phyloP scores from a whole-genome alignment of 2,113 vertebrate species.

The Dolichotis patagonum region DNA sequence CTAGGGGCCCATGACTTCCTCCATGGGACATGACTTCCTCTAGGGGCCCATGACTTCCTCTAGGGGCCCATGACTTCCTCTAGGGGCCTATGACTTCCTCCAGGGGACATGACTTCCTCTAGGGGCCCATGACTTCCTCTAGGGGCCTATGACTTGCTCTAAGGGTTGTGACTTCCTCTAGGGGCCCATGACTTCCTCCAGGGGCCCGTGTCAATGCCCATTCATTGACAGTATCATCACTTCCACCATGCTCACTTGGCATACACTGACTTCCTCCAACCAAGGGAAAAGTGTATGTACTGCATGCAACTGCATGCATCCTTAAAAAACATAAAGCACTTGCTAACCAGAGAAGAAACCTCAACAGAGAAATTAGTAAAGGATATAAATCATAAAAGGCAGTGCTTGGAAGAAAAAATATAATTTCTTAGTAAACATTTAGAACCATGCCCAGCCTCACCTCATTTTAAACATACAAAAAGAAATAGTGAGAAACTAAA shows the following conservation, averaged over 20 bases:
- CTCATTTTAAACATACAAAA: conserved; percentile 39
- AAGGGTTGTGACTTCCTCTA: background rate
- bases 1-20: background rate
- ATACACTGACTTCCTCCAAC: background rate
- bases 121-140: too few species aligned
- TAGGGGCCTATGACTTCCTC: background rate
- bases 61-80: background rate
- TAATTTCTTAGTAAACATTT: background rate
- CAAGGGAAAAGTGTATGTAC: background rate
- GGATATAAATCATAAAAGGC: background rate
- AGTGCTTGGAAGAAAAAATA: conserved; percentile 32
- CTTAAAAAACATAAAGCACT: conserved; percentile 18
- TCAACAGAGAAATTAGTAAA: background rate
- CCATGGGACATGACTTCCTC: background rate
- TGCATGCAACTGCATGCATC: too few species aligned
- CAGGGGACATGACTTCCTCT: background rate
- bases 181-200: background rate
- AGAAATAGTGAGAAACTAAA: background rate
- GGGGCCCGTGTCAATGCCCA: background rate
- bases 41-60: background rate
- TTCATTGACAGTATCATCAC: background rate
- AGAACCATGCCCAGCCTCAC: background rate
- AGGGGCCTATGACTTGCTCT: too few species aligned
- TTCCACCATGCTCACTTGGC: background rate
- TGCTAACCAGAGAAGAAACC: background rate